Evolutionary conservation across 1,140 invertebrate genomes (phyloP), one percentile per base, ranked within the genome.

Genomic region (Trissolcus basalis): DNA sequence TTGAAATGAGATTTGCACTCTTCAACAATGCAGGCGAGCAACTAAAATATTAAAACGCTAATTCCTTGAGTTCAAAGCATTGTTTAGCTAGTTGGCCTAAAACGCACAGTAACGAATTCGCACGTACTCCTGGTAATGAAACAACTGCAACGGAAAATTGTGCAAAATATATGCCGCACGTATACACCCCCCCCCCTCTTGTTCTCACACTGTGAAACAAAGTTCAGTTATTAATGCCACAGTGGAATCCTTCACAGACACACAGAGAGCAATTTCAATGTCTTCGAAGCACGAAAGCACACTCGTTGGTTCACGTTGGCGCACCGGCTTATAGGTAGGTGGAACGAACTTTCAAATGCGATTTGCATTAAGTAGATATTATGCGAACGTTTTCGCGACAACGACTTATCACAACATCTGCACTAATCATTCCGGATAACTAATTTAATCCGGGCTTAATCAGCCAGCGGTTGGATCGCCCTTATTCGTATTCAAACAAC

Each of bases 291-390:
- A 69, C 68, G 58, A 77, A 78, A 78, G 64, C 76, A 70, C 65
- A 70, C 76, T 68, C 60, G 65, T 61, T 65, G 64, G 73, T 76
- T 70, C 65, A 61, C 50, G 56, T 32, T 47, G 2, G 67, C 50
- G 32, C 47, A 64, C 51, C n/a, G 45, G 49, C 51, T 36, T 39
- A 77, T 56, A 67, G 63, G 48, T 56, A 69, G 51, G 67, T 55
- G 55, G 69, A 73, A 76, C 56, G 61, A 77, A 78, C 70, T 79
- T 77, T 79, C 77, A 78, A 78, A 81, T 78, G 78, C 55, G 80
- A 81, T 81, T 81, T 81, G 76, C 80, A 81, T 81, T 80, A 81
- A 81, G 70, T 54, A 78, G 80, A 80, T 80, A 78, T 81, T 80
- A 81, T 70, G 80, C 76, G 77, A 70, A 77, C 74, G 59, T 79